phyloP scores from a whole-genome alignment of 64 coral and sea anemone genomes.

The Acropora tenuis region DNA sequence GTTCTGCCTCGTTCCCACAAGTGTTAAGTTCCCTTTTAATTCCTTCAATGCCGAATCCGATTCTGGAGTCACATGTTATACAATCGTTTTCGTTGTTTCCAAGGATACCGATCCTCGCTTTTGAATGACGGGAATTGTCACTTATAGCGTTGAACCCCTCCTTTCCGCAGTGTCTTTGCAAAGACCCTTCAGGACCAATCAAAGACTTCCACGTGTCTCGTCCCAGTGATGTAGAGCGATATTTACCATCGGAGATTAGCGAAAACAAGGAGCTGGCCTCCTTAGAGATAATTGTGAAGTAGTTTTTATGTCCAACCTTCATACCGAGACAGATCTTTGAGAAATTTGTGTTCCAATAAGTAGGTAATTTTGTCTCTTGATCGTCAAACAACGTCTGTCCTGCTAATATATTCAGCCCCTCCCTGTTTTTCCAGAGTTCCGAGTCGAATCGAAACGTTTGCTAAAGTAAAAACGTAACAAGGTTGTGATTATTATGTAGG shows the following conservation, averaged over 20 bases:
- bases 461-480: not conserved
- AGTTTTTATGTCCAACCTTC: not conserved
- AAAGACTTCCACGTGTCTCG: conserved; percentile 36
- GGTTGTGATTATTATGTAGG: too few species aligned
- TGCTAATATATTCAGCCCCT: not conserved
- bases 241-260: conserved; percentile 44
- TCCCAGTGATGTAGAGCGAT: conserved; percentile 27
- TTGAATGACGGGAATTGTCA: too few species aligned
- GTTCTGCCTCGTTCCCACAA: conserved; percentile 13
- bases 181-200: not conserved
- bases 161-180: conserved; percentile 33
- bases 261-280: conserved; percentile 23
- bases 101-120: conserved; percentile 41
- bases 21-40: not conserved
- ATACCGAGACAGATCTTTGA: conserved; percentile 26
- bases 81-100: conserved; percentile 39
- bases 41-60: conserved; percentile 29
- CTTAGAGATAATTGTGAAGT: not conserved
- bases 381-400: conserved; percentile 35
- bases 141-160: conserved; percentile 46
- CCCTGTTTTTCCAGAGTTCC: conserved; percentile 40
- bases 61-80: not conserved
- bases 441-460: conserved; percentile 34
- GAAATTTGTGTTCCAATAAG: conserved; percentile 39
- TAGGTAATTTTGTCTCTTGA: conserved; percentile 42